A percentile compares a stretch with the other conserved stretches of the same genome.
Conservation (phyloP, 2,797 vertebrate species). For the Microcaecilia unicolor region DNA sequence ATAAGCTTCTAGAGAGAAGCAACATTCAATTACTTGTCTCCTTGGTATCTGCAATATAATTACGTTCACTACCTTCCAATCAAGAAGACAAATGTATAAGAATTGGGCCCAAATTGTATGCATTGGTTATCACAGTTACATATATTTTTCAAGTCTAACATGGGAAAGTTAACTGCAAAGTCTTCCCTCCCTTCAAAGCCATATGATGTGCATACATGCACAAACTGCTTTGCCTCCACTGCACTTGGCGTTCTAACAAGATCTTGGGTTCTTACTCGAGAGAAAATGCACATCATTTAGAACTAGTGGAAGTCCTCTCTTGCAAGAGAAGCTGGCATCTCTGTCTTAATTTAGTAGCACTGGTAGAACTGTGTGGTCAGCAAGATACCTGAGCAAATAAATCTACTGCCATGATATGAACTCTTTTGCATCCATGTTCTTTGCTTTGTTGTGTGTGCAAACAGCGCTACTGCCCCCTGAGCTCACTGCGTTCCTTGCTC, state of each 20-base stretch:
- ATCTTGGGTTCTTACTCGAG: slow-evolving; percentile 12
- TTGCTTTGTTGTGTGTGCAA: slow-evolving; percentile 57
- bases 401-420: slow-evolving; percentile 41
- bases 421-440: slow-evolving; percentile 36
- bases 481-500: slow-evolving; percentile 38
- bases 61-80: slow-evolving; percentile 27
- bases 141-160: background rate
- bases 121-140: background rate
- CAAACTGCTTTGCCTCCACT: slow-evolving; percentile 26
- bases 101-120: slow-evolving; percentile 46
- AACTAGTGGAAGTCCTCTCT: slow-evolving; percentile 31
- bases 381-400: slow-evolving; percentile 64
- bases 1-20: slow-evolving; percentile 64
- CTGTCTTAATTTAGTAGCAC: slow-evolving; percentile 32
- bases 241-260: slow-evolving; percentile 25
- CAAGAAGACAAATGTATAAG: slow-evolving; percentile 59
- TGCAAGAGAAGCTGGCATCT: slow-evolving; percentile 41
- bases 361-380: slow-evolving; percentile 37
- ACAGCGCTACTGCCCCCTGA: slow-evolving; percentile 51
- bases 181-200: background rate
- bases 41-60: slow-evolving; percentile 35
- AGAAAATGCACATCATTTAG: slow-evolving; percentile 8
- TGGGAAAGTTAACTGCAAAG: background rate
- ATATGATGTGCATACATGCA: slow-evolving; percentile 21
- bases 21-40: slow-evolving; percentile 51